Conservation (phyloP, 1,140 invertebrate species). For the Brachystomella parvula region DNA sequence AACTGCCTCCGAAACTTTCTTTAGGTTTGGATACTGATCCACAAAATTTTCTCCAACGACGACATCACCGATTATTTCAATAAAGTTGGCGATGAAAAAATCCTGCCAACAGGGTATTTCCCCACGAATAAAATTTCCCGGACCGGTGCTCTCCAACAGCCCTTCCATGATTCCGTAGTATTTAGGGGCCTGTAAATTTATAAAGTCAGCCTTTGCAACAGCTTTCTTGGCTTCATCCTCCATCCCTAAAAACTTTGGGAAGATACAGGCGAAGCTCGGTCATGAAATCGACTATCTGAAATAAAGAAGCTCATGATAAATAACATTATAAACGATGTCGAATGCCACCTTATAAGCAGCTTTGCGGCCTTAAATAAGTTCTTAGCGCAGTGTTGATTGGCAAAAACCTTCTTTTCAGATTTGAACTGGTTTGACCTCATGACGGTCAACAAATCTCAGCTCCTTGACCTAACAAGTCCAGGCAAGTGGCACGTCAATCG, state of each 20-base stretch:
- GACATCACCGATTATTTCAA: not conserved
- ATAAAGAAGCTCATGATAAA: not conserved
- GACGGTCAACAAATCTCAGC: no score
- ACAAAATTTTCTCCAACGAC: not conserved
- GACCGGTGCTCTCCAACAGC: not conserved
- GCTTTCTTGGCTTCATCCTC: not conserved
- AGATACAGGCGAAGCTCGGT: not conserved
- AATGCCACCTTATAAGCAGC: no score
- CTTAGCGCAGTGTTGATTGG: no score
- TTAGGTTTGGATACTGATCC: slow-evolving; percentile 19
- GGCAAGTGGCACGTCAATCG: no score
- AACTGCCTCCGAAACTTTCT: slow-evolving; percentile 14
- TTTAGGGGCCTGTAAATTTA: not conserved
- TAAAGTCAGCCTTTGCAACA: not conserved
- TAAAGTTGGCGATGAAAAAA: not conserved
- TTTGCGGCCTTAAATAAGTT: no score
- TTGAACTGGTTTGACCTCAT: no score
- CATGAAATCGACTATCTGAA: not conserved
- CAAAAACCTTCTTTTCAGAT: no score
- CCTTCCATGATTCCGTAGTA: not conserved
- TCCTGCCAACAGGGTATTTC: not conserved
- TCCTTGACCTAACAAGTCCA: no score
- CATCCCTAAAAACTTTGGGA: not conserved
- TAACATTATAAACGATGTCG: no score
- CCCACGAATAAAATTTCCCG: not conserved